These are phyloP conservation scores for Zaprionus vittiger DNA, from an alignment of 1,140 invertebrate genomes.

Conservation along the genomic window DNA sequence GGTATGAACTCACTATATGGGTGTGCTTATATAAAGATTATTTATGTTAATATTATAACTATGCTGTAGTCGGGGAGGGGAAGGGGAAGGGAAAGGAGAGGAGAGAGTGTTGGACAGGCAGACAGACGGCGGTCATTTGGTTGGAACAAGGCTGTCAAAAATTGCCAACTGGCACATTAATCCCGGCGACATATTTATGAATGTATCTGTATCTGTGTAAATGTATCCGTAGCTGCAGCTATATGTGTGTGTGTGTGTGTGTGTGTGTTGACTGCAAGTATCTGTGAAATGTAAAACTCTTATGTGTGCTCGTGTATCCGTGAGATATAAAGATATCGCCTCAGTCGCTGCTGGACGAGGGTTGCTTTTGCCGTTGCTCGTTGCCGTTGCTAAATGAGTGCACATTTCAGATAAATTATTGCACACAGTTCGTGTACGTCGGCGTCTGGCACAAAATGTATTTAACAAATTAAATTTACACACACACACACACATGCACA, in stretches of 20 bases:
- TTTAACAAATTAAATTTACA: constrained; percentile 83
- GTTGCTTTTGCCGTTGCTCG: constrained; percentile 54
- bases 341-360: constrained; percentile 61
- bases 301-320: constrained; percentile 61
- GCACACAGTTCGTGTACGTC: constrained; percentile 77
- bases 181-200: constrained; percentile 82
- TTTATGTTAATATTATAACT: constrained; percentile 3
- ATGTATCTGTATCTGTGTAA: constrained; percentile 58
- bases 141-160: constrained; percentile 72
- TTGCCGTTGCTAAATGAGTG: constrained; percentile 74
- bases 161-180: constrained; percentile 82
- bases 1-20: neutral
- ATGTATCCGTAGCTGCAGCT: constrained; percentile 58
- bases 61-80: neutral
- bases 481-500: constrained; percentile 47
- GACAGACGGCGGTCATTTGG: constrained; percentile 44
- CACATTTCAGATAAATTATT: constrained; percentile 84
- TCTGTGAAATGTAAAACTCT: constrained; percentile 52
- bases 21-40: constrained; percentile 10
- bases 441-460: constrained; percentile 71
- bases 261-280: constrained; percentile 22
- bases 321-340: constrained; percentile 80
- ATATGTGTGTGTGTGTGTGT: neutral
- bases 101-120: neutral
- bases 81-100: neutral